These are phyloP conservation scores for Ormyrus rosae DNA, from an alignment of 2,888 invertebrate genomes.

Conservation along the genomic window DNA sequence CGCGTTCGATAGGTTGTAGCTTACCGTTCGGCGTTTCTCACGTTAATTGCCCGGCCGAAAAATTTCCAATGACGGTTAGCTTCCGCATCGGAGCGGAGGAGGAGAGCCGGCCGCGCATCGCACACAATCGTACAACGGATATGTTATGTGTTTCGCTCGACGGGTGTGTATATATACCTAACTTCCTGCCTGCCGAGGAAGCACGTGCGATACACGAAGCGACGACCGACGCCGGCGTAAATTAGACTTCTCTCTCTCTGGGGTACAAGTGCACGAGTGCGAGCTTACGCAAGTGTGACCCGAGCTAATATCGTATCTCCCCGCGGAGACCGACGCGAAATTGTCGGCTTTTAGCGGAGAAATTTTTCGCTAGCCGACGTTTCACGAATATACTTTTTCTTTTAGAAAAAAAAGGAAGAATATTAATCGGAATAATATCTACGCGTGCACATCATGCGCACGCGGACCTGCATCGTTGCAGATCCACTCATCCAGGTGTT, in stretches of 20 bases:
- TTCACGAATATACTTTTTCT: too few species aligned
- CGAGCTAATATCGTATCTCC: too few species aligned
- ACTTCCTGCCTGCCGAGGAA: constrained; percentile 12
- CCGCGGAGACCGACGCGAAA: too few species aligned
- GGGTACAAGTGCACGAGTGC: constrained; percentile 67
- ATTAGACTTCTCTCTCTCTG: constrained; percentile 9
- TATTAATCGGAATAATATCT: too few species aligned
- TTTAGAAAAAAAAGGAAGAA: too few species aligned
- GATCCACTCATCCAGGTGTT: too few species aligned
- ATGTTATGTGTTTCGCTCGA: neutral
- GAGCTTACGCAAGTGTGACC: constrained; percentile 13
- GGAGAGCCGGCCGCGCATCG: neutral
- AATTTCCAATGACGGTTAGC: neutral
- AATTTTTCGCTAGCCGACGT: too few species aligned
- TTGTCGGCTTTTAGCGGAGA: too few species aligned
- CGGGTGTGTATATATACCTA: neutral
- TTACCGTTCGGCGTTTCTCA: constrained; percentile 2
- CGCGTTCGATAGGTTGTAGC: neutral
- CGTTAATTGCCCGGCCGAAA: constrained; percentile 26
- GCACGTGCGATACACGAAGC: constrained; percentile 42
- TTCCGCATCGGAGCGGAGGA: neutral
- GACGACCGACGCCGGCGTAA: constrained; percentile 3
- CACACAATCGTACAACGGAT: neutral
- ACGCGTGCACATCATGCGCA: too few species aligned
- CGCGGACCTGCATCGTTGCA: too few species aligned